A percentile compares a stretch with the other conserved stretches of the same genome.
Evolutionary conservation across 2,113 vertebrate species (phyloP).

Genomic region (Cyanocitta stelleri): DNA sequence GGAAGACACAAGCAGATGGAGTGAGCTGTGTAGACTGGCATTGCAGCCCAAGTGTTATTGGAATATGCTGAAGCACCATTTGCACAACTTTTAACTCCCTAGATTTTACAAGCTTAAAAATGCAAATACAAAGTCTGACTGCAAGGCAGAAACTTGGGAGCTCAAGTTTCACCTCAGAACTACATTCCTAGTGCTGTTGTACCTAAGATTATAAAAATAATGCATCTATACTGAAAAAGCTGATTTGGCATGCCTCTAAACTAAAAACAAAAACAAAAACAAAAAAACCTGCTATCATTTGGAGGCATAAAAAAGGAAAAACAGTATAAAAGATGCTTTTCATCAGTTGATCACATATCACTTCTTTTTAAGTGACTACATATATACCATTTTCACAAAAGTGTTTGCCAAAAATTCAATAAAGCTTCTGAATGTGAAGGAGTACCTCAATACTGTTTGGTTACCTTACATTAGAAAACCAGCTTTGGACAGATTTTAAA

Average conservation of each 20-base stretch:
- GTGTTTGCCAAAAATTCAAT: background rate
- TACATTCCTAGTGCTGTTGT: background rate
- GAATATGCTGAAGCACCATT: background rate
- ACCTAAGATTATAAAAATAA: background rate
- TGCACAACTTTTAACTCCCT: background rate
- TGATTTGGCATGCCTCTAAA: background rate
- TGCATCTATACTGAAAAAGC: background rate
- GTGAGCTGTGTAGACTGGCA: background rate
- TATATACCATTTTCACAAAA: background rate
- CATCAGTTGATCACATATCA: accelerated
- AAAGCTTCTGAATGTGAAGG: background rate
- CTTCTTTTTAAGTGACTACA: background rate
- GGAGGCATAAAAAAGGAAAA: background rate
- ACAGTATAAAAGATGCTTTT: background rate
- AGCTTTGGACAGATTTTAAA: background rate
- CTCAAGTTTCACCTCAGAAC: background rate
- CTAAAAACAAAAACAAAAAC: background rate
- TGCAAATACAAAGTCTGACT: conserved; percentile 7
- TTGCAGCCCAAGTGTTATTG: background rate
- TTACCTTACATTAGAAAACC: background rate
- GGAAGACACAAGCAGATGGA: background rate
- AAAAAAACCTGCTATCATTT: background rate
- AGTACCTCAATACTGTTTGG: background rate
- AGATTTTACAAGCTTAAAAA: background rate
- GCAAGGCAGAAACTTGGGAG: background rate